Conservation (phyloP, 2,113 vertebrate genomes). For the Cathartes aura region DNA sequence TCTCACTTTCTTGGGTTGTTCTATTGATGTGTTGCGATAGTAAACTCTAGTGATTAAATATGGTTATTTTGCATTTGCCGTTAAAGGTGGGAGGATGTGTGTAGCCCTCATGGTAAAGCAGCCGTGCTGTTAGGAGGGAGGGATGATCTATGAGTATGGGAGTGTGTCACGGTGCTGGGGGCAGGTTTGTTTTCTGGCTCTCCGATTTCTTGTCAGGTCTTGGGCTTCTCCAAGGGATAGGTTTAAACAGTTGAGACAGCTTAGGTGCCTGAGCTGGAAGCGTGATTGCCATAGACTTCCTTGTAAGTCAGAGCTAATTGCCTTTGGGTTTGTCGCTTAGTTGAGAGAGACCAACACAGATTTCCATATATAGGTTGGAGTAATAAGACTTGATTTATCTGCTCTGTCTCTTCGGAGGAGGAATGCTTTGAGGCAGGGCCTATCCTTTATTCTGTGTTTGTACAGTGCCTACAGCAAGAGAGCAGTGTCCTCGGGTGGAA, state of each 20-base stretch:
- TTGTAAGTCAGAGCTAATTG: not conserved
- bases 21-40: not conserved
- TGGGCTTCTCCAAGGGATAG: not conserved
- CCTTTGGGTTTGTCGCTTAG: not conserved
- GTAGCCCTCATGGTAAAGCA: not conserved
- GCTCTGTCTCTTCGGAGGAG: not conserved
- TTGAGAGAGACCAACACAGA: not conserved
- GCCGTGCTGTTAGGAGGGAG: not conserved
- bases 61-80: not conserved
- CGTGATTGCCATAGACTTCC: not conserved
- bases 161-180: not conserved
- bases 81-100: not conserved
- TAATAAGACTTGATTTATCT: constrained; percentile 1
- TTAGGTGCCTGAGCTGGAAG: not conserved
- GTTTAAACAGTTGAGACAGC: not conserved
- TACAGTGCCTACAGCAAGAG: not conserved
- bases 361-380: not conserved
- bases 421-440: not conserved
- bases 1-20: not conserved
- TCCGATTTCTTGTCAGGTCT: not conserved
- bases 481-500: not conserved
- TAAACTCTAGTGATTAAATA: not conserved
- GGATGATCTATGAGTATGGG: not conserved
- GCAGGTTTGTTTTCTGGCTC: not conserved
- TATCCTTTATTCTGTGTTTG: not conserved